Evolutionary conservation across 1,140 invertebrate species (phyloP), one percentile per base, ranked within the genome.

Genomic region (Andrena cerasifolii): DNA sequence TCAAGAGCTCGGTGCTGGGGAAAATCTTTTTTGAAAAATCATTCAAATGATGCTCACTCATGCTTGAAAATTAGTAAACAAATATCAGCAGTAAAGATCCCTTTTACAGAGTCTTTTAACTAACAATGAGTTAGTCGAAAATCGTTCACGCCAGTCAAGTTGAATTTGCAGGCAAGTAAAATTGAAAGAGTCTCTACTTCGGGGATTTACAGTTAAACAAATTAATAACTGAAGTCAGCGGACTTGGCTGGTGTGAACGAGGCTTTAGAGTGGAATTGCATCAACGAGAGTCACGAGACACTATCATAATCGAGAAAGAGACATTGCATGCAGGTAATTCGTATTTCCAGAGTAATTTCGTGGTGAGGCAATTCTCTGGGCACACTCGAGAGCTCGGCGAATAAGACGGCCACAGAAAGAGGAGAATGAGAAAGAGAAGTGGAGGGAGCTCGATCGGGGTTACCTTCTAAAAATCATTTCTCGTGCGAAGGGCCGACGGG

Each of bases 401-500:
- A n/a, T 7, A 54, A 45, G 3, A 24, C n/a, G 26, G 53, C 28
- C 16, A 36, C 16, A 56, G 14, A 24, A 56, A 53, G 3, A 6
- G 26, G 26, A 70, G 1, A 21, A 21, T 5, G n/a, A 54, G 36
- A 78, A 18, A 59, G 5, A 68, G 24, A 36, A 40, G 45, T 3
- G 8, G 56, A 16, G 45, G 0, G 28, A 4, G 40, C 0, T 36
- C 12, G 24, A 51, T 31, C 4, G 65, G 10, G n/a, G 77, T 89
- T 61, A 92, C 91, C 91, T 91, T 92, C 91, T 92, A 92, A 92
- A 91, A 91, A 92, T 88, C 91, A 92, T 92, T 84, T 90, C 88
- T 91, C 82, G 81, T 83, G 80, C 79, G 78, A 82, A 81, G 86
- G 87, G 86, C 87, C 87, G 71, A 65, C 79, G 71, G 84, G 82